phyloP scores from a whole-genome alignment of 2,797 vertebrate genomes.

The Silurus aristotelis region DNA sequence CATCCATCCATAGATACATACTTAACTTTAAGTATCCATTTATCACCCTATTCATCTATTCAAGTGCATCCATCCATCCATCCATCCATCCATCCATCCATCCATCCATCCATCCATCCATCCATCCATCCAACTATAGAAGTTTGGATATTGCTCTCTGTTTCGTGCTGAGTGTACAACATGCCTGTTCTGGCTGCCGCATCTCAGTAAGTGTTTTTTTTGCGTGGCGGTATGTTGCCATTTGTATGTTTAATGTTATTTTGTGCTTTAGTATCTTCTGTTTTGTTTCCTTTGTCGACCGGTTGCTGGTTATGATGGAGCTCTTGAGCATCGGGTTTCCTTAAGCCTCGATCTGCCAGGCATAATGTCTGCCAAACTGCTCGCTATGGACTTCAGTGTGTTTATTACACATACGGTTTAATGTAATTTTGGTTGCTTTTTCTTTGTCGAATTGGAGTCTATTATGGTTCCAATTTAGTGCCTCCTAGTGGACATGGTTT shows the following conservation, averaged over 20 bases:
- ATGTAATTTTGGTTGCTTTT: background rate
- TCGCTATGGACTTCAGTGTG: background rate
- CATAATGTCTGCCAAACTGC: background rate
- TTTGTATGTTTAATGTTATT: background rate
- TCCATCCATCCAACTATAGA: background rate
- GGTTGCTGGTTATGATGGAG: background rate
- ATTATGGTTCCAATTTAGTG: background rate
- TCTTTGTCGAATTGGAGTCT: background rate
- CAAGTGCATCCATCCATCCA: background rate
- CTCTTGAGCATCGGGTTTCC: background rate
- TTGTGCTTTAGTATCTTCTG: background rate
- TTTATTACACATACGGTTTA: background rate
- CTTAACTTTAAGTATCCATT: background rate
- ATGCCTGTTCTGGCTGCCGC: background rate
- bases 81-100: background rate
- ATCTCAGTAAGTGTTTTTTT: background rate
- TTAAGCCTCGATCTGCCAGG: background rate
- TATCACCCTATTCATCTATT: background rate
- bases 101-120: too few relatives aligned
- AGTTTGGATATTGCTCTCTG: background rate
- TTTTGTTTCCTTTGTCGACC: background rate
- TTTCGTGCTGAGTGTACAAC: background rate
- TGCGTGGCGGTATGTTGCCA: background rate
- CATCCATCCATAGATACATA: background rate
- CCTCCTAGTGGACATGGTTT: slow-evolving; percentile 7